Conservation (phyloP, 92 coral and sea anemone genomes). For the Ricordea florida region DNA sequence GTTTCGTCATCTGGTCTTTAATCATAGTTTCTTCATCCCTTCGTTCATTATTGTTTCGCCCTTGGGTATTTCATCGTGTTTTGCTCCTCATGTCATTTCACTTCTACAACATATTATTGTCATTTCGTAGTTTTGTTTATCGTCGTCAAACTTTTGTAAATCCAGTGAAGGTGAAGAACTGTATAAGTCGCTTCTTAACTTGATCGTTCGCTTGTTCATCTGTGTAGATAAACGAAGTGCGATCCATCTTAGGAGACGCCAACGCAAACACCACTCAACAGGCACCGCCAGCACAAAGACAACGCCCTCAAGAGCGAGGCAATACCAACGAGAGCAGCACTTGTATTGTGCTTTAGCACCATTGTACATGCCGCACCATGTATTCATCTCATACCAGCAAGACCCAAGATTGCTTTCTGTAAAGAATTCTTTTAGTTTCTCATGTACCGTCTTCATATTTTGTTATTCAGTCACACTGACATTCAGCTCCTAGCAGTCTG, state of each 20-base stretch:
- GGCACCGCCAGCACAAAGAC: neutral
- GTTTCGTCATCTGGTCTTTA: neutral
- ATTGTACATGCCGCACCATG: neutral
- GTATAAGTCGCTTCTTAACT: neutral
- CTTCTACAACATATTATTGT: too few relatives aligned
- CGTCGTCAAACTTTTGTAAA: too few relatives aligned
- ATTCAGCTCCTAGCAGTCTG: too few relatives aligned
- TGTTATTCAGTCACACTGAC: too few relatives aligned
- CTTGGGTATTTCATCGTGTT: too few relatives aligned
- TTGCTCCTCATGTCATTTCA: too few relatives aligned
- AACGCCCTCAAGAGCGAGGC: conserved; percentile 11
- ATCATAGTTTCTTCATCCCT: neutral
- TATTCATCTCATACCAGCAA: too few relatives aligned
- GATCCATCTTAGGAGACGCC: conserved; percentile 48
- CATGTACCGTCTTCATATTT: too few relatives aligned
- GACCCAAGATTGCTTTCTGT: too few relatives aligned
- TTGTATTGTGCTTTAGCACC: conserved; percentile 8
- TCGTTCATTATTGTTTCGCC: neutral
- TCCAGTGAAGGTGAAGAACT: too few relatives aligned
- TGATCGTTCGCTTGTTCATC: neutral
- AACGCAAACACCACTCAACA: conserved; percentile 15
- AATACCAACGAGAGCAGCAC: conserved; percentile 21
- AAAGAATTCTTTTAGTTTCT: too few relatives aligned
- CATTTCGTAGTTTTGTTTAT: too few relatives aligned
- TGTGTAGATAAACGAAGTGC: conserved; percentile 31